Conservation (phyloP, 92 coral and sea anemone genomes). For the Isaurus tuberculatus region DNA sequence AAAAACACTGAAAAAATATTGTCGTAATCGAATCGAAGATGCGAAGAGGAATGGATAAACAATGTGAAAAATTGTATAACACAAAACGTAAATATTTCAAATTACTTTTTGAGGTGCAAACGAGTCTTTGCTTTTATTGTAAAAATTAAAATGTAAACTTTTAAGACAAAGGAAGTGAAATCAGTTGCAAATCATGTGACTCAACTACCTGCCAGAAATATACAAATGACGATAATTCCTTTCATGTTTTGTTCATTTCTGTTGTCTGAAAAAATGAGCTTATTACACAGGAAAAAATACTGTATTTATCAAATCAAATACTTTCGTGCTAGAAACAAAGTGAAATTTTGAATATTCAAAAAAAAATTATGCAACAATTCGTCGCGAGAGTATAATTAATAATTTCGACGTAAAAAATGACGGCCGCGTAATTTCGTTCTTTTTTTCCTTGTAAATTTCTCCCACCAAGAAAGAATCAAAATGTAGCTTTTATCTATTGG, state of each 20-base stretch:
- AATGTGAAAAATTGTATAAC: too few relatives aligned
- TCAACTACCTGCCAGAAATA: slow-evolving; percentile 27
- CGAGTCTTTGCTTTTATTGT: slow-evolving; percentile 10
- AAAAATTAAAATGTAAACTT: slow-evolving; percentile 29
- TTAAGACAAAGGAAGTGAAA: slow-evolving; percentile 14
- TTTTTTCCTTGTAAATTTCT: neutral
- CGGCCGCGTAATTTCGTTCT: too few relatives aligned
- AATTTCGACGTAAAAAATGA: slow-evolving; percentile 8
- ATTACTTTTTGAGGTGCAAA: neutral
- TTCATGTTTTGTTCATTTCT: neutral
- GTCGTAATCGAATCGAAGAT: too few relatives aligned
- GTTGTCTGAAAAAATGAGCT: neutral
- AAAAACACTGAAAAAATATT: too few relatives aligned
- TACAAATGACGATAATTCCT: slow-evolving; percentile 21
- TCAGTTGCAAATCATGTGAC: slow-evolving; percentile 34
- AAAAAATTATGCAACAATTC: slow-evolving; percentile 39
- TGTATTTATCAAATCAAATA: neutral
- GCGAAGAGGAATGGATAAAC: too few relatives aligned
- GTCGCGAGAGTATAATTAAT: slow-evolving; percentile 24
- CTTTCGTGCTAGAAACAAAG: slow-evolving; percentile 16
- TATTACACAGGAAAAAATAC: neutral
- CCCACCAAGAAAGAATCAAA: neutral
- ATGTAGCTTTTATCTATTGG: neutral
- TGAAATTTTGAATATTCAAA: slow-evolving; percentile 46
- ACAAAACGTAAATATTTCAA: too few relatives aligned